phyloP scores from a whole-genome alignment of 2,113 vertebrate species.

The Bagarius yarrelli region DNA sequence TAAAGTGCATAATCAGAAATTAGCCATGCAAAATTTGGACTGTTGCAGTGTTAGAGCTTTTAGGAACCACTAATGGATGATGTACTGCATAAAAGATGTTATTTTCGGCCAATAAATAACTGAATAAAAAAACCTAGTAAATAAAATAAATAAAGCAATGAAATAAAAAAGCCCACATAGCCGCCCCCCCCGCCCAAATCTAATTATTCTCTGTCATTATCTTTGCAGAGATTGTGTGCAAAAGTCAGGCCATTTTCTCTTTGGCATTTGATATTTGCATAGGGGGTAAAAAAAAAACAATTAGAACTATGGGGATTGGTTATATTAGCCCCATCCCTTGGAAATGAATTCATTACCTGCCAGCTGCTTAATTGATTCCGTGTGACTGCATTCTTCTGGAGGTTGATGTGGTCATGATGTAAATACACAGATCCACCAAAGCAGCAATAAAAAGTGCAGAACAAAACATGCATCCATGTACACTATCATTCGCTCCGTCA shows the following conservation, averaged over 20 bases:
- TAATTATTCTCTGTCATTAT: conserved; percentile 60
- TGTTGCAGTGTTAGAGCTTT: not conserved
- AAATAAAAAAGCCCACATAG: conserved; percentile 31
- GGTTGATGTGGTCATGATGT: conserved; percentile 41
- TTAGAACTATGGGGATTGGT: conserved; percentile 56
- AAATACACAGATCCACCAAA: conserved; percentile 49
- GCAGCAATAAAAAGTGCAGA: conserved; percentile 9
- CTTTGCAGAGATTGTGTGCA: conserved; percentile 54
- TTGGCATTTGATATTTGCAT: conserved; percentile 62
- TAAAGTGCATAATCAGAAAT: not conserved
- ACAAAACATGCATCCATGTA: conserved; percentile 7
- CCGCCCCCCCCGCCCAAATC: conserved; percentile 57
- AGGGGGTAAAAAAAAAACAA: conserved; percentile 53
- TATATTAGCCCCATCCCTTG: conserved; percentile 59
- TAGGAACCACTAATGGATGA: not conserved
- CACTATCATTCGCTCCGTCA: conserved; percentile 24
- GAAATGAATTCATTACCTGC: conserved; percentile 63
- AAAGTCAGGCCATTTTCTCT: conserved; percentile 56
- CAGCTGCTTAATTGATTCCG: conserved; percentile 64
- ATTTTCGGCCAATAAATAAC: not conserved
- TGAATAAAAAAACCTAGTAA: not conserved
- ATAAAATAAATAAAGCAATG: not conserved
- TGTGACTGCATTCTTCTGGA: conserved; percentile 60
- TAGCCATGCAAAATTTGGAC: not conserved
- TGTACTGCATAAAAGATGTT: not conserved